Conservation (phyloP, 2,797 vertebrate genomes). For the Cynodonichthys magdalenae region DNA sequence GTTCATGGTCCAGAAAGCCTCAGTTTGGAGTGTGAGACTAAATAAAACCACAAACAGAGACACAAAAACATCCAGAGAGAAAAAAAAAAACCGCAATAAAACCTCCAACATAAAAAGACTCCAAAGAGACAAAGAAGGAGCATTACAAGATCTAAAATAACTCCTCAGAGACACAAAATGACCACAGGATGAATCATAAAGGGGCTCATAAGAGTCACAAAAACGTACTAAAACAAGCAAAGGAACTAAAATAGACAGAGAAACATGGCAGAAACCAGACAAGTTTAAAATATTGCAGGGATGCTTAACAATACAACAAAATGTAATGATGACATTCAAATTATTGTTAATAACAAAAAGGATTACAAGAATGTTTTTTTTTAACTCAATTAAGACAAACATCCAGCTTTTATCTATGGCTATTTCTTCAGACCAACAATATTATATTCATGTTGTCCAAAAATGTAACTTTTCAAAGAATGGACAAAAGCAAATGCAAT, state of each 20-base stretch:
- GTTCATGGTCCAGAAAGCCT: not conserved
- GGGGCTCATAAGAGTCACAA: not conserved
- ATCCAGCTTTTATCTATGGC: not conserved
- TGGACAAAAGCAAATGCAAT: too few species aligned
- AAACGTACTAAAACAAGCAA: not conserved
- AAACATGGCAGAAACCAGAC: not conserved
- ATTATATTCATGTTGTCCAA: too few species aligned
- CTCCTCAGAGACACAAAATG: not conserved
- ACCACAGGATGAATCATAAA: not conserved
- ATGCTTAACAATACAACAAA: not conserved
- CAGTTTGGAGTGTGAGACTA: not conserved
- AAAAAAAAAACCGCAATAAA: not conserved
- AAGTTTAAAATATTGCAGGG: not conserved
- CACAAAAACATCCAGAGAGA: not conserved
- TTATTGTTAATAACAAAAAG: not conserved
- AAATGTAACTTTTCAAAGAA: too few species aligned
- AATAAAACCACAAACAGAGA: conserved; percentile 6
- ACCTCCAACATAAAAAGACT: not conserved
- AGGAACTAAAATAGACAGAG: not conserved
- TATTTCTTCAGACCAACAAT: not conserved
- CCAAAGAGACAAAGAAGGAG: not conserved
- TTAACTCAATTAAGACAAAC: not conserved
- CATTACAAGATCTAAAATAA: not conserved
- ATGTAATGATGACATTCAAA: not conserved
- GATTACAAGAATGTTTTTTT: not conserved